Conservation (phyloP, 2,113 vertebrate genomes). For the Bubo bubo region DNA sequence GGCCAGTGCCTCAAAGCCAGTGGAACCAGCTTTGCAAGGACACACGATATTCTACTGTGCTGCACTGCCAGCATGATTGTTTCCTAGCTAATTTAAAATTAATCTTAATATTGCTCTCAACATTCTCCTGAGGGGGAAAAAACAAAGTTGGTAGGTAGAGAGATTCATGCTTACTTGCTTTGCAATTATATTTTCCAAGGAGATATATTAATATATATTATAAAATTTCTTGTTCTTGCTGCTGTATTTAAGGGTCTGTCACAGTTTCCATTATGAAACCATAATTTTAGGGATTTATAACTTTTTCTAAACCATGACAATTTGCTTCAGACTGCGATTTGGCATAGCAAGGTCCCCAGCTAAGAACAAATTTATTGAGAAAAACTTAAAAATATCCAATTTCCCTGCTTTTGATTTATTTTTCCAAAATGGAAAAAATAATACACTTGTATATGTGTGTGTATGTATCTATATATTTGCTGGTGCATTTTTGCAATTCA, state of each 20-base stretch:
- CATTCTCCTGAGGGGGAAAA: background rate
- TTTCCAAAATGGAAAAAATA: background rate
- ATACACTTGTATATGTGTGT: background rate
- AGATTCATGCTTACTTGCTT: conserved; percentile 33
- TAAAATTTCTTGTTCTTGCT: background rate
- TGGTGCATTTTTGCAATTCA: background rate
- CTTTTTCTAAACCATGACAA: background rate
- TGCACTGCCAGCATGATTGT: background rate
- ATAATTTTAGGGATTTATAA: background rate
- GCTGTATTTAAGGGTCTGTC: background rate
- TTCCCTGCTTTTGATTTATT: background rate
- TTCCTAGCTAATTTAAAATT: conserved; percentile 6
- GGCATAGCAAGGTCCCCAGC: background rate
- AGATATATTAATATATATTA: conserved; percentile 38
- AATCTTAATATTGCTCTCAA: background rate
- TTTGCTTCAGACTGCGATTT: conserved; percentile 14
- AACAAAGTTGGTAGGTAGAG: background rate
- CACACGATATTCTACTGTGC: accelerated
- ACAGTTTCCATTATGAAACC: background rate
- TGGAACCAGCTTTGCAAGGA: background rate
- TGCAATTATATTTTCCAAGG: conserved; percentile 34
- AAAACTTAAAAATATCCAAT: background rate
- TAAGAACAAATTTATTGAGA: background rate
- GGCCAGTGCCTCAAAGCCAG: background rate
- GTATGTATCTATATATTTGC: background rate